Conservation (phyloP, 35 echinoderm and acorn worm species). For the Hemicentrotus pulcherrimus region DNA sequence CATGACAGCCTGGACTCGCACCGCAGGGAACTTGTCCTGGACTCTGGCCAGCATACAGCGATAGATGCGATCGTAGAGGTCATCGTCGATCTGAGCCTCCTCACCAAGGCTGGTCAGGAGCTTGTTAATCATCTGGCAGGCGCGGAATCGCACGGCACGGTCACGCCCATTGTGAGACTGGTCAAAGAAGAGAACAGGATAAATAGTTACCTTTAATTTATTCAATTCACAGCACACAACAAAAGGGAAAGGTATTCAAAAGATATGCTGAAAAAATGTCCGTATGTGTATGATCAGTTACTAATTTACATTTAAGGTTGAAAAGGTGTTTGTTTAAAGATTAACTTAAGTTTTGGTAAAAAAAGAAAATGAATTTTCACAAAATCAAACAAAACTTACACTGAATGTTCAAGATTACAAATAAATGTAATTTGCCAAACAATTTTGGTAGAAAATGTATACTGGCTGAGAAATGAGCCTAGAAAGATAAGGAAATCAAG, state of each 20-base stretch:
- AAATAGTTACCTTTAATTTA: too few species aligned
- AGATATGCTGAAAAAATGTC: background rate
- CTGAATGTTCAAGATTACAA: too few species aligned
- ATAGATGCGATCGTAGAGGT: constrained; percentile 90
- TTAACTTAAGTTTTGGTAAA: too few species aligned
- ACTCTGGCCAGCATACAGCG: constrained; percentile 85
- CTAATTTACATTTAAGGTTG: too few species aligned
- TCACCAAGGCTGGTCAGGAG: constrained; percentile 78
- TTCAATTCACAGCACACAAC: too few species aligned
- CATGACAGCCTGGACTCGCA: constrained; percentile 88
- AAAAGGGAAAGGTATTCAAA: background rate
- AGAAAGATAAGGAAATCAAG: too few species aligned
- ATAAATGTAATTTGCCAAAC: too few species aligned
- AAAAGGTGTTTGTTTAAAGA: too few species aligned
- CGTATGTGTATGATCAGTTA: background rate
- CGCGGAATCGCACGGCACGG: constrained; percentile 91
- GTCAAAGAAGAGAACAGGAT: background rate
- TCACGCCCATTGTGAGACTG: constrained; percentile 84
- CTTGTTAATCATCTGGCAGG: constrained; percentile 97
- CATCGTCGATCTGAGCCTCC: constrained; percentile 98
- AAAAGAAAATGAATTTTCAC: too few species aligned
- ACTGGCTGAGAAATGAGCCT: too few species aligned
- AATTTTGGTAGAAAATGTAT: too few species aligned
- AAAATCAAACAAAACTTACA: too few species aligned
- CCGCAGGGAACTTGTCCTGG: constrained; percentile 79